A percentile compares a stretch with the other conserved stretches of the same genome.
Evolutionary conservation across 2,113 vertebrate species (phyloP).

Genomic region (Catharus fuscescens): DNA sequence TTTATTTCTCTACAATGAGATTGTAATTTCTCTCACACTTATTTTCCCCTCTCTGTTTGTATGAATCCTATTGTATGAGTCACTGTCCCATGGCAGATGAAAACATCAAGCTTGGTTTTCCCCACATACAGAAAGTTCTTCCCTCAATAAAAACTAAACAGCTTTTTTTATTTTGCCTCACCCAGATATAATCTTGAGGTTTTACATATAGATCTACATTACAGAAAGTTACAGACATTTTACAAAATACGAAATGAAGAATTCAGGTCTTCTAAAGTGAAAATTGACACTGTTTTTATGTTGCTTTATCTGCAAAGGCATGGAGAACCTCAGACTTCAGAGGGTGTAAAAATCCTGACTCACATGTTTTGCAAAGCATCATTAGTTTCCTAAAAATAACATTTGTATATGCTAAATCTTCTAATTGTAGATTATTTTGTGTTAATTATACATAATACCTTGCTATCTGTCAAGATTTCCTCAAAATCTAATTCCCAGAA

Average conservation of each 20-base stretch:
- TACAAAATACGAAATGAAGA: background rate
- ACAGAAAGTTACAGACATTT: background rate
- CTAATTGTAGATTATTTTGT: background rate
- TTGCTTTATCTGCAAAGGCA: background rate
- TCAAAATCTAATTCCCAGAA: background rate
- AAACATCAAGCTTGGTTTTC: background rate
- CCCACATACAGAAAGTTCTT: background rate
- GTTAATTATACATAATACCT: constrained; percentile 10
- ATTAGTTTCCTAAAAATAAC: background rate
- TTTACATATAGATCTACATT: background rate
- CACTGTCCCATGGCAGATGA: background rate
- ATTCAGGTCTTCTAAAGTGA: background rate
- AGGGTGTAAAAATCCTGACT: background rate
- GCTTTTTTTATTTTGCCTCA: background rate
- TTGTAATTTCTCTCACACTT: background rate
- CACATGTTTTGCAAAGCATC: background rate
- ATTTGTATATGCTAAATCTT: background rate
- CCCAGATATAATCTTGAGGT: background rate
- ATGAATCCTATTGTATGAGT: background rate
- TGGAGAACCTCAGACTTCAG: background rate
- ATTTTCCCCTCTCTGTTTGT: background rate
- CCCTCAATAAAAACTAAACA: background rate
- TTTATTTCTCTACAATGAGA: background rate
- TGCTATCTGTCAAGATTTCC: background rate
- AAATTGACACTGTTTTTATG: background rate